Evolutionary conservation across 2,888 invertebrate genomes (phyloP), one percentile per base, ranked within the genome.

Genomic region (Chymomyza fuscimana): DNA sequence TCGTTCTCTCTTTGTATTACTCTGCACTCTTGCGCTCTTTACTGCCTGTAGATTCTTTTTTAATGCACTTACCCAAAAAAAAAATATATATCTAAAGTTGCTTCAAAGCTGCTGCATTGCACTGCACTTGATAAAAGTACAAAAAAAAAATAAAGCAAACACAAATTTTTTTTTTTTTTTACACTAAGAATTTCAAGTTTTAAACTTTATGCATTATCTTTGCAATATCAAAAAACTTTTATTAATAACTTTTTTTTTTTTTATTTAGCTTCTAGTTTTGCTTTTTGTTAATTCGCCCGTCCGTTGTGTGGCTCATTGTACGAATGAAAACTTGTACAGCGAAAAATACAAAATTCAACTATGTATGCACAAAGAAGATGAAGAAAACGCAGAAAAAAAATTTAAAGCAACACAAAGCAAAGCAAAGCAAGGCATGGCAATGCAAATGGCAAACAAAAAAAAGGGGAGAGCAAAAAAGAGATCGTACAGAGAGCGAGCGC

Each of bases 291-390:
- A 7, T 40, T 40, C 46, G 50, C 9, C 50, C 32, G 15, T 54
- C 25, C 51, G 64, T 63, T 74, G 58, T 54, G 60, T 65, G 62
- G 66, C 59, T 67, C 29, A 56, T 72, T 56, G 67, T 76, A 54
- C 61, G 68, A 19, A 63, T 78, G 69, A 40, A 46, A 40, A 29
- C 36, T 54, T 60, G 69, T 50, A 64, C 50, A 63, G 58, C 60
- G 22, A 69, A 67, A 46, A 65, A 69, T 36, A 54, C 29, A 70
- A 63, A 22, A n/a, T 36, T 25, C 22, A 32, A 16, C 60, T 32
- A 64, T 67, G 51, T 46, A 12, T 46, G 40, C 40, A 46, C 40
- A 46, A 46, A 46, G 36, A 36, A 36, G 40, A 46, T 46, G 40
- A 12, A 7, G 40, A 46, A 46, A 46, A 46, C 12, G 40, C 40